phyloP scores from a whole-genome alignment of 2,113 vertebrate genomes.

The Callipepla californica region DNA sequence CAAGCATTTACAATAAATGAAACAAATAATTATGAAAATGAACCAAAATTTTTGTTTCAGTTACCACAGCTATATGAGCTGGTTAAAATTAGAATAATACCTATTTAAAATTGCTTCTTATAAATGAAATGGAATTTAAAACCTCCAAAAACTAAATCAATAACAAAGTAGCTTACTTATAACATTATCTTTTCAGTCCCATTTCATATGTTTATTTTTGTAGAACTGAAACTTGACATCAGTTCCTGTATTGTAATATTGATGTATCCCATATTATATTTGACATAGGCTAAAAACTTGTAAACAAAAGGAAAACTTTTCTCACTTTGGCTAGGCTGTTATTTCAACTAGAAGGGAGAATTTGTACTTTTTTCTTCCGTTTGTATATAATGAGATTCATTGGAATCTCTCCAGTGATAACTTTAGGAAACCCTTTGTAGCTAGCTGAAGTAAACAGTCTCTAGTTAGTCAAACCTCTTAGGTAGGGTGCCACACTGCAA shows the following conservation, averaged over 20 bases:
- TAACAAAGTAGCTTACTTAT: neutral
- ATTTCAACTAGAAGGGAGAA: neutral
- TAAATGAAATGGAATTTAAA: neutral
- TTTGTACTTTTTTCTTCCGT: conserved; percentile 45
- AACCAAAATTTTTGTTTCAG: conserved; percentile 27
- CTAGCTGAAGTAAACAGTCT: conserved; percentile 47
- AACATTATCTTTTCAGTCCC: neutral
- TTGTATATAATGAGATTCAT: neutral
- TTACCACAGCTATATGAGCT: neutral
- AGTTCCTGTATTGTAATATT: neutral
- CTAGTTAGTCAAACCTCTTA: neutral
- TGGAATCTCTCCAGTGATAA: neutral
- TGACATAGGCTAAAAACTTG: neutral
- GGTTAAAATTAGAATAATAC: conserved; percentile 5
- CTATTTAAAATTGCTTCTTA: neutral
- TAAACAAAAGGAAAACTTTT: neutral
- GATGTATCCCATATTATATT: neutral
- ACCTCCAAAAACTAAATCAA: neutral
- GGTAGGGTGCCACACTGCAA: neutral
- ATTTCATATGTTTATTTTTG: neutral
- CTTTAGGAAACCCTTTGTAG: neutral
- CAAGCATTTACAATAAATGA: conserved; percentile 6
- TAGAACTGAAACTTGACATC: neutral
- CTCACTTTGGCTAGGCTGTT: neutral
- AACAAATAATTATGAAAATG: conserved; percentile 5